Evolutionary conservation across 2,113 vertebrate species (phyloP), one percentile per base, ranked within the genome.

Genomic region (Leptosomus discolor): DNA sequence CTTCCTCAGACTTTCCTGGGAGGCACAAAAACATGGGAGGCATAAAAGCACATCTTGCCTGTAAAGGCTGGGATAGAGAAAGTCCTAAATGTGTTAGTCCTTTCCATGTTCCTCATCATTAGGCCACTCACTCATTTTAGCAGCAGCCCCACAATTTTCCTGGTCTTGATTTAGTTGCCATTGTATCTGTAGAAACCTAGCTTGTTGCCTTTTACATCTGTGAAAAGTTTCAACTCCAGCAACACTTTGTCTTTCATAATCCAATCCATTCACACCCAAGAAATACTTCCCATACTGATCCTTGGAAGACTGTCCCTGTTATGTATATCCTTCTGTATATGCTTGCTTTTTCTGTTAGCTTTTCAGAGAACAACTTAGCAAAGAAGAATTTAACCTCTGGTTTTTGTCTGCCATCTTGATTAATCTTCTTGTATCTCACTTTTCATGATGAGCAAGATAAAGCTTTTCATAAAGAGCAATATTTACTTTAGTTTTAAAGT

Each of bases 261-360:
- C 27, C 6, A 39, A 21, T 15, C 12, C 4, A 45, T 27, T 54
- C 12, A 30, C 2, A 0, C 2, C 1, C 1, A 80, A 57, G 9
- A 60, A 81, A 79, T 46, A 9, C 5, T 43, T 79, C 29, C n/a
- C 9, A 19, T 15, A 32, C 3, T 3, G 10, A 29, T 13, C 2
- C 5, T 14, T 48, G 15, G 8, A 10, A 71, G 3, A 17, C 5
- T 24, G 7, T 8, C 12, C 11, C 16, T 67, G 1, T 27, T 63
- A 22, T 1, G 32, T 79, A 63, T 18, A 36, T 50, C 10, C 2
- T 48, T n/a, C 22, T 45, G 4, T 8, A 4, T 32, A 18, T 13
- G 4, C 21, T 50, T 71, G 11, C 0, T 65, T 77, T 69, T 94
- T n/a, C 20, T 37, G 37, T n/a, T 7, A 53, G 1, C 3, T 57